Conservation (phyloP, 2,888 invertebrate species). For the Pyrochroa serraticornis region DNA sequence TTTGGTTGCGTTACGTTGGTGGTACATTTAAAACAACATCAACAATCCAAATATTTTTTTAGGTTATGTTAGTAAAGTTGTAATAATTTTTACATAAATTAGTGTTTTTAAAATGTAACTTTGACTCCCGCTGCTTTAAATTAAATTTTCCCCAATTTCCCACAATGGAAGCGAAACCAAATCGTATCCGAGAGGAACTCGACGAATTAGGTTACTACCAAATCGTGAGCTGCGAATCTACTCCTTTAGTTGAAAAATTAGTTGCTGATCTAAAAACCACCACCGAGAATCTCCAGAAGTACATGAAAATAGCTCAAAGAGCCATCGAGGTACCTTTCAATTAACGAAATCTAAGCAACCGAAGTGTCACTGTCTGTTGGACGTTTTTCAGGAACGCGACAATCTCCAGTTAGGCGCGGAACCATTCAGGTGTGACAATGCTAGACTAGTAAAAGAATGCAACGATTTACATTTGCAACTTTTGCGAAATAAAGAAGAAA, state of each 20-base stretch:
- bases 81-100: too few species aligned
- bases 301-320: constrained; percentile 76
- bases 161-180: constrained; percentile 50
- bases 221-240: constrained; percentile 73
- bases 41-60: too few species aligned
- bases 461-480: constrained; percentile 74
- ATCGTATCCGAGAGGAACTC: constrained; percentile 67
- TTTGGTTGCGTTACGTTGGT: too few species aligned
- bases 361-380: too few species aligned
- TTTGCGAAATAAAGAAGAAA: constrained; percentile 69
- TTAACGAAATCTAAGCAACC: constrained; percentile 1
- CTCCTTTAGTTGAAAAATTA: constrained; percentile 80
- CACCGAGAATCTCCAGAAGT: constrained; percentile 84
- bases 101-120: too few species aligned
- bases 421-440: constrained; percentile 82
- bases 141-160: too few species aligned
- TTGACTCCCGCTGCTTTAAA: too few species aligned
- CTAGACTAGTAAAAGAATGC: constrained; percentile 75
- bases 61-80: too few species aligned
- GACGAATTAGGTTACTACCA: constrained; percentile 85
- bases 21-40: too few species aligned
- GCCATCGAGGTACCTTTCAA: constrained; percentile 64
- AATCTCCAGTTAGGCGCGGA: constrained; percentile 74
- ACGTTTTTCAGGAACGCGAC: constrained; percentile 68
- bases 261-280: constrained; percentile 85